Evolutionary conservation across 2,797 vertebrate genomes (phyloP).

Genomic region (Ptychadena robeensis): DNA sequence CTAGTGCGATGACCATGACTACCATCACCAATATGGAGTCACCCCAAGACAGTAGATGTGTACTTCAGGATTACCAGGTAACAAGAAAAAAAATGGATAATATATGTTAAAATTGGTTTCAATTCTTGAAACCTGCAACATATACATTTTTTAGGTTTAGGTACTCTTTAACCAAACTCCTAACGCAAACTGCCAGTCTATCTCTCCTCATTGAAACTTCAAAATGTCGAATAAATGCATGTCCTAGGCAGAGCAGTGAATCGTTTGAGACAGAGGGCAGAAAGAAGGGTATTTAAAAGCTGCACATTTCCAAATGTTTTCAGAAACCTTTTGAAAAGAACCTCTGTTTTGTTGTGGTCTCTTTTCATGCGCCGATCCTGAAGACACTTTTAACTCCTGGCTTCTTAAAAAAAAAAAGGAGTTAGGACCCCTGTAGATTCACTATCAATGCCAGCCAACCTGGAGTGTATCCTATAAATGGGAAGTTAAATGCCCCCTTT

Average conservation of each 20-base stretch:
- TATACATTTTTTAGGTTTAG: too few species aligned
- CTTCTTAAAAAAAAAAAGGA: slow-evolving; percentile 18
- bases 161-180: too few species aligned
- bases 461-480: slow-evolving; percentile 53
- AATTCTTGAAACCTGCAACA: too few species aligned
- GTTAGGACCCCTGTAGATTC: slow-evolving; percentile 45
- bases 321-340: slow-evolving; percentile 46
- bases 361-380: slow-evolving; percentile 44
- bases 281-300: slow-evolving; percentile 3
- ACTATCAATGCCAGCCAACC: slow-evolving; percentile 36
- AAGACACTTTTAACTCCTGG: slow-evolving; percentile 59
- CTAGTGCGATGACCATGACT: too few species aligned
- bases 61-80: too few species aligned
- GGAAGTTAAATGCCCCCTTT: slow-evolving; percentile 29
- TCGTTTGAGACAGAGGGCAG: slow-evolving; percentile 3
- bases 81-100: too few species aligned
- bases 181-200: background rate
- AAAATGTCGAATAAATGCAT: slow-evolving; percentile 28
- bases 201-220: slow-evolving; percentile 26
- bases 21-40: too few species aligned
- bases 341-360: slow-evolving; percentile 24
- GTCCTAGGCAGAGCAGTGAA: slow-evolving; percentile 26
- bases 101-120: too few species aligned
- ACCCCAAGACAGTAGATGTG: too few species aligned
- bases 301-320: slow-evolving; percentile 57